A percentile compares a stretch with the other conserved stretches of the same genome.
phyloP scores from a whole-genome alignment of 2,797 vertebrate species.

The Eleutherodactylus coqui region DNA sequence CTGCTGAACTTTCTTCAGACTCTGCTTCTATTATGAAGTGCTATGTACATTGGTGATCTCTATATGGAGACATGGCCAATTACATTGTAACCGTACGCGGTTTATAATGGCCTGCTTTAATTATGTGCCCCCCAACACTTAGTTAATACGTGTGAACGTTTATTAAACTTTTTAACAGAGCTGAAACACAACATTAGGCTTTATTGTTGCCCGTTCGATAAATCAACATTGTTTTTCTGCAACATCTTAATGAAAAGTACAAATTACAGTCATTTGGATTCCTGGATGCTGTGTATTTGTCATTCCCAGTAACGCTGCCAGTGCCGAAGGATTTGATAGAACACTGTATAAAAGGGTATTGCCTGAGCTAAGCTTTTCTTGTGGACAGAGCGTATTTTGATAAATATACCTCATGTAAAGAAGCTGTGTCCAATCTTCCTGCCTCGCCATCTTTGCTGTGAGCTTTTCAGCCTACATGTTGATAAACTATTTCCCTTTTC shows the following conservation, averaged over 20 bases:
- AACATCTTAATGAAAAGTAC: background rate
- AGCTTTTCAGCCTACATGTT: constrained; percentile 34
- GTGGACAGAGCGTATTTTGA: constrained; percentile 31
- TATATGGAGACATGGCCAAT: background rate
- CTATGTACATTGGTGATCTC: background rate
- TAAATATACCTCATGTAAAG: constrained; percentile 47
- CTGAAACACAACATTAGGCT: background rate
- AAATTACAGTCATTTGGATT: background rate
- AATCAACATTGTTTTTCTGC: background rate
- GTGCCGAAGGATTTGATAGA: constrained; percentile 16
- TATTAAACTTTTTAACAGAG: constrained; percentile 1
- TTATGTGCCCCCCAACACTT: background rate
- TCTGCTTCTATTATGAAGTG: background rate
- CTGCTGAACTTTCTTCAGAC: background rate
- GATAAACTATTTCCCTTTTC: constrained; percentile 59
- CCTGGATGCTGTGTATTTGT: background rate
- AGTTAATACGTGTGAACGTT: background rate
- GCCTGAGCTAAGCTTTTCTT: constrained; percentile 38
- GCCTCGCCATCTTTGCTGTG: constrained; percentile 38
- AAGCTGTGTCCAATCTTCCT: constrained; percentile 39
- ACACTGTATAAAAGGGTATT: constrained; percentile 30
- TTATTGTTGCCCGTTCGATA: background rate
- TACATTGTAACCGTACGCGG: background rate
- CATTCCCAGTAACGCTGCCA: constrained; percentile 25
- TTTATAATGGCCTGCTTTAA: background rate